A percentile compares a stretch with the other conserved stretches of the same genome.
phyloP scores from a whole-genome alignment of 2,888 invertebrate genomes.

The Melipona bicolor region DNA sequence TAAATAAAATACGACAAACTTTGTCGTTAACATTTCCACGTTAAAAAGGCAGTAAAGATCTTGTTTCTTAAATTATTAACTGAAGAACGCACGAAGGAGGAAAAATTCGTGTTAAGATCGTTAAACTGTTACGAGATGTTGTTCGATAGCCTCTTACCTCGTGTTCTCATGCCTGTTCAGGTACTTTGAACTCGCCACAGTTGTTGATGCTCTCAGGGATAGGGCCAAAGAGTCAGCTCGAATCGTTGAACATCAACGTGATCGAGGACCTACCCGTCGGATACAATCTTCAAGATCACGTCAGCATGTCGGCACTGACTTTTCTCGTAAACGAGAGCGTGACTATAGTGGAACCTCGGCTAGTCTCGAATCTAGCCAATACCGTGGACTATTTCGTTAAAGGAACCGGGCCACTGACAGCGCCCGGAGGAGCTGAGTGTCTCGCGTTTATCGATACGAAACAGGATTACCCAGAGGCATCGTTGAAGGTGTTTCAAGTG shows the following conservation, averaged over 20 bases:
- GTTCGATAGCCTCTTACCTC: not conserved
- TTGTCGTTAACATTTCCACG: no score
- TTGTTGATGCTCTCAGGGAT: conserved; percentile 94
- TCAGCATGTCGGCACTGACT: conserved; percentile 89
- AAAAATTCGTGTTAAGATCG: no score
- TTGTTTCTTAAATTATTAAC: no score
- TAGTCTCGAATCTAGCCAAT: conserved; percentile 85
- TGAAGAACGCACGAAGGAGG: no score
- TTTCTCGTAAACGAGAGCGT: conserved; percentile 90
- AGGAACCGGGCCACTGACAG: conserved; percentile 89
- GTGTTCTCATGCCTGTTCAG: conserved; percentile 85
- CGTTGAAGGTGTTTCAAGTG: not conserved
- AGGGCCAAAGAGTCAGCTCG: conserved; percentile 88
- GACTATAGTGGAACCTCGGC: conserved; percentile 87
- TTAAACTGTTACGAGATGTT: not conserved
- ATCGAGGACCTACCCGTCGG: conserved; percentile 91
- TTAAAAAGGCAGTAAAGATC: no score
- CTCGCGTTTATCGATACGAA: conserved; percentile 90
- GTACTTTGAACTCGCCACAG: conserved; percentile 94
- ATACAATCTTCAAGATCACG: conserved; percentile 92
- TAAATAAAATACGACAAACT: no score
- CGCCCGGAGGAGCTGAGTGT: conserved; percentile 92
- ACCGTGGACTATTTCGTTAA: conserved; percentile 87
- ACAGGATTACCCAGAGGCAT: not conserved
- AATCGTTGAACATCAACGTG: conserved; percentile 86